Base-by-base conservation (phyloP, 2,888 invertebrate genomes). In the Drosophila algonquin region DNA sequence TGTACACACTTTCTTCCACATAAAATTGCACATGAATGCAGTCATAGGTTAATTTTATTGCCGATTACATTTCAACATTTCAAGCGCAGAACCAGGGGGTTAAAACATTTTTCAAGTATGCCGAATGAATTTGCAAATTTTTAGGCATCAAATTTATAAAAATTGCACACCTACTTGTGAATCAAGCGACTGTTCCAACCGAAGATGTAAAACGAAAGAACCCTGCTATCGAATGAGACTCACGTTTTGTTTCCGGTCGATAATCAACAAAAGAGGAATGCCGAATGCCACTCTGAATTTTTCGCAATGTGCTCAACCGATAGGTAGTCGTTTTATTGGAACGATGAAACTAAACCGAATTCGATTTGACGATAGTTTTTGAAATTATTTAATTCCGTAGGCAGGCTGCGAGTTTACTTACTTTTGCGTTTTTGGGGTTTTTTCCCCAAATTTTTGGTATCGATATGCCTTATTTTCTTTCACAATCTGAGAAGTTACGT, bases 171-270 rank as follows among this genome's bases (percentile, higher is more conserved):
- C 53, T 70, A 73, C 70, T 73, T 62, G 68, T 57, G 68, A 68
- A 63, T 60, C 46, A 48, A 68, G 59, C 61, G 73, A 67, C 76
- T 68, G 76, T 56, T 64, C 68, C 76, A 76, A 73, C 68, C 76
- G 67, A 76, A 76, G 73, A 76, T 76, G 76, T 76, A 68, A 76
- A 76, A 58, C 61, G 62, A 73, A 76, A 76, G 76, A 76, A 73
- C 76, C 75, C 60, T 57, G 74, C 58, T 56, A 64, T 55, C 57
- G 56, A 67, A 55, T 54, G 63, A 76, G 68, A 59, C 75, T 63
- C 67, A 76, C 55, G 72, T 56, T 72, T 72, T 58, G 68, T 63
- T 76, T 76, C 76, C 76, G 76, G 59, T 67, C 50, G 54, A 63
- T 40, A 65, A 64, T 54, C 60, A 59, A 30, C 55, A 72, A 57